Conservation (phyloP, 2,113 vertebrate species). For the Pungitius pungitius region DNA sequence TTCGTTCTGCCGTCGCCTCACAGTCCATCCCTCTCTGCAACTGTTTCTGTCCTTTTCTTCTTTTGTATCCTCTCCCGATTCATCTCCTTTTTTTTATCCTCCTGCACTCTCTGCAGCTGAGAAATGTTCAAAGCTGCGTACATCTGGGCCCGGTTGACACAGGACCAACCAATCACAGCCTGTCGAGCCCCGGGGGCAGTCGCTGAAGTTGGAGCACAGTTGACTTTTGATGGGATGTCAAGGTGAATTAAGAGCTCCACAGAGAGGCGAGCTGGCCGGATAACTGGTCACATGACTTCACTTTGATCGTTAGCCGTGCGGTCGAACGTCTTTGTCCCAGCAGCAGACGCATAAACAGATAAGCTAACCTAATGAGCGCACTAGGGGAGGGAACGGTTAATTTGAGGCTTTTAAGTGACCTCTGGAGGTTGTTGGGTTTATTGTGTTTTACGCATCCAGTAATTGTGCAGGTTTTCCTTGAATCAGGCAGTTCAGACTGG, state of each 20-base stretch:
- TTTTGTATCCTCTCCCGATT: constrained; percentile 13
- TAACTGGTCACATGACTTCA: constrained; percentile 30
- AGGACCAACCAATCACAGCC: constrained; percentile 23
- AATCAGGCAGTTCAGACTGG: not conserved
- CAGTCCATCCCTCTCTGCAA: constrained; percentile 20
- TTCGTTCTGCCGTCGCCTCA: constrained; percentile 34
- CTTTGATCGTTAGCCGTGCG: constrained; percentile 25
- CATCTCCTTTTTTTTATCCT: not conserved
- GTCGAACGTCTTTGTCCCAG: constrained; percentile 8
- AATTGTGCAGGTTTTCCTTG: not conserved
- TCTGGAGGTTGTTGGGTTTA: not conserved
- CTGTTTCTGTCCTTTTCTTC: constrained; percentile 3
- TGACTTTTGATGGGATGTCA: constrained; percentile 66
- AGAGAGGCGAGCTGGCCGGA: constrained; percentile 10
- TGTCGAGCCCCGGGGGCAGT: constrained; percentile 24
- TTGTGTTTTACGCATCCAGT: not conserved
- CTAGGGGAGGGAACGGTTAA: not conserved
- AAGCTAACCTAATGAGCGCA: not conserved
- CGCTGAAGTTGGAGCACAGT: constrained; percentile 53
- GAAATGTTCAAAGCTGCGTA: constrained; percentile 54
- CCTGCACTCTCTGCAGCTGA: constrained; percentile 20
- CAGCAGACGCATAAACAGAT: constrained; percentile 7
- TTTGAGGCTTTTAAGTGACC: not conserved
- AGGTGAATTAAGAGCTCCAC: constrained; percentile 53
- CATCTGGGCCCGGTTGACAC: constrained; percentile 47